Conservation (phyloP, 2,113 vertebrate species). For the Pelobates fuscus region DNA sequence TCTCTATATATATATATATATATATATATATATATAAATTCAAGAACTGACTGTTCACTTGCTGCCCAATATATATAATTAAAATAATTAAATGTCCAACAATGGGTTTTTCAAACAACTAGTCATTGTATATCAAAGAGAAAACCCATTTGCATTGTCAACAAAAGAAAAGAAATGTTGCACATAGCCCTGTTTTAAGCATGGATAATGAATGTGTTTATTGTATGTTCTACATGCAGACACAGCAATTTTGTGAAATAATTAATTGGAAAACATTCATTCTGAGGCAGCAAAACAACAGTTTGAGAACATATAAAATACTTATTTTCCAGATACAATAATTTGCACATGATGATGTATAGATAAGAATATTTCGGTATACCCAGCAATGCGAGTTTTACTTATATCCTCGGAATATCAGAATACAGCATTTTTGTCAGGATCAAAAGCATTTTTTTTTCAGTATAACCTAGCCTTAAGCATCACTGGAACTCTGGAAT, state of each 20-base stretch:
- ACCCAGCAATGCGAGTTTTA: neutral
- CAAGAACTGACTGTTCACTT: no score
- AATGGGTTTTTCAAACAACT: no score
- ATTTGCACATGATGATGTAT: neutral
- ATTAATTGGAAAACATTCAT: constrained; percentile 5
- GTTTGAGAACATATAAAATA: neutral
- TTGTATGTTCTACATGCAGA: constrained; percentile 16
- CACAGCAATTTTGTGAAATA: constrained; percentile 14
- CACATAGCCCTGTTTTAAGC: neutral
- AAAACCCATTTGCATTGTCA: constrained; percentile 15
- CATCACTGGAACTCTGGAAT: no score
- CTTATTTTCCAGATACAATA: neutral
- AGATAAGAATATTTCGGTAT: neutral
- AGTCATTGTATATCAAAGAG: neutral
- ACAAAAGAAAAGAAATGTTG: neutral
- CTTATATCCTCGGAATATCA: no score
- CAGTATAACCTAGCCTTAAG: no score
- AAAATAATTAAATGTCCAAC: no score
- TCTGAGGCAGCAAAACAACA: constrained; percentile 11
- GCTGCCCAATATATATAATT: no score
- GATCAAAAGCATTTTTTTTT: no score
- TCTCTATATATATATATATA: no score
- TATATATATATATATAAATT: no score
- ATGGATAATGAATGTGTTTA: constrained; percentile 18
- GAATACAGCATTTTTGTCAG: no score